Percentiles rank a stretch among this genome's conserved stretches.
These are phyloP conservation scores for Carduelis carduelis DNA, from an alignment of 2,797 vertebrate genomes.

Conservation along the genomic window DNA sequence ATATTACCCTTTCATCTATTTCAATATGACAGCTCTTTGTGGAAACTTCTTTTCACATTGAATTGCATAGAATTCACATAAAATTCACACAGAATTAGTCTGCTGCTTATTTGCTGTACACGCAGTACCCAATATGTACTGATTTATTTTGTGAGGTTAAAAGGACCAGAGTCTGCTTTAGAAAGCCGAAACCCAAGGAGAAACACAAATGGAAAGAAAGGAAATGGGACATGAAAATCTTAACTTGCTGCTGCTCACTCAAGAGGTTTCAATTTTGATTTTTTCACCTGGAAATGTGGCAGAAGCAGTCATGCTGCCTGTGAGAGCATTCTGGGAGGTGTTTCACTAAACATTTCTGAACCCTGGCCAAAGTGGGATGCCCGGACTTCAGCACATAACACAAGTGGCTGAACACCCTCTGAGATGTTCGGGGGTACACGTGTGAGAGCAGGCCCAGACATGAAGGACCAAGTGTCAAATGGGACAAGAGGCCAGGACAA, in stretches of 20 bases:
- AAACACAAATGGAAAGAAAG: neutral
- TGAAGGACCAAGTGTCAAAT: neutral
- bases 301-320: neutral
- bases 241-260: neutral
- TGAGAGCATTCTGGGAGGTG: neutral
- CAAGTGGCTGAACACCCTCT: neutral
- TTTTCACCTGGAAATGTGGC: neutral
- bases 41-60: neutral
- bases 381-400: neutral
- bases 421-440: neutral
- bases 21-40: neutral
- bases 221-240: neutral
- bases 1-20: neutral
- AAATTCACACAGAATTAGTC: neutral
- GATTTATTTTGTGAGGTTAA: neutral
- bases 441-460: accelerated
- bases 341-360: neutral
- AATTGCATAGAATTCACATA: neutral
- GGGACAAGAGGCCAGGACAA: neutral
- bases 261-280: neutral
- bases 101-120: neutral
- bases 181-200: neutral
- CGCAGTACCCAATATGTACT: neutral
- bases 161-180: neutral
- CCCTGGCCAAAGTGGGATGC: neutral